A percentile compares a stretch with the other conserved stretches of the same genome.
Conservation (phyloP, 2,888 invertebrate genomes). For the Habrosyne pyritoides region DNA sequence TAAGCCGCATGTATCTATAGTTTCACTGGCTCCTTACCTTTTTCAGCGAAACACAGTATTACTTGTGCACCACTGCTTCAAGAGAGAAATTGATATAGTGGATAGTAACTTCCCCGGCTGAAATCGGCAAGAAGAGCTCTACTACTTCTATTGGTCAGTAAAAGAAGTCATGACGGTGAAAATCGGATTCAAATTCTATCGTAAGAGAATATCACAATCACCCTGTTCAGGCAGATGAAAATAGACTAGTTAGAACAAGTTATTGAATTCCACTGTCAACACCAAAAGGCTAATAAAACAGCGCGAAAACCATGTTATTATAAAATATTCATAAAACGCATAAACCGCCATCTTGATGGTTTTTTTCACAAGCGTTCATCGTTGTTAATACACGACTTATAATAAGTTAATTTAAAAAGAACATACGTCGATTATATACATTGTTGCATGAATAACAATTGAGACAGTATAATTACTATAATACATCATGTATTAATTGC, state of each 20-base stretch:
- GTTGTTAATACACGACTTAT: neutral
- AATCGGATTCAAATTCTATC: too few species aligned
- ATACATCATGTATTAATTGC: slow-evolving; percentile 17
- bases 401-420: slow-evolving; percentile 1
- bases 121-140: too few species aligned
- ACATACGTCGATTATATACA: neutral
- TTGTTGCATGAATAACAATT: slow-evolving; percentile 2
- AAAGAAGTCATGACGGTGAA: too few species aligned
- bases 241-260: neutral
- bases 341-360: neutral
- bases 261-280: neutral
- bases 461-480: slow-evolving; percentile 11
- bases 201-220: too few species aligned
- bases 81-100: too few species aligned
- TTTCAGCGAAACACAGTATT: too few species aligned
- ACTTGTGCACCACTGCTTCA: too few species aligned
- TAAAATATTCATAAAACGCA: neutral
- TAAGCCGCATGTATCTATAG: too few species aligned
- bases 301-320: neutral
- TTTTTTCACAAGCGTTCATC: neutral
- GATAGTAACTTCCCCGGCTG: too few species aligned
- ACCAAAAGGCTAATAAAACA: neutral
- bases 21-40: too few species aligned
- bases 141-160: too few species aligned
- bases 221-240: too few species aligned